Evolutionary conservation across 2,888 invertebrate species (phyloP).

Genomic region (Elmis aenea): DNA sequence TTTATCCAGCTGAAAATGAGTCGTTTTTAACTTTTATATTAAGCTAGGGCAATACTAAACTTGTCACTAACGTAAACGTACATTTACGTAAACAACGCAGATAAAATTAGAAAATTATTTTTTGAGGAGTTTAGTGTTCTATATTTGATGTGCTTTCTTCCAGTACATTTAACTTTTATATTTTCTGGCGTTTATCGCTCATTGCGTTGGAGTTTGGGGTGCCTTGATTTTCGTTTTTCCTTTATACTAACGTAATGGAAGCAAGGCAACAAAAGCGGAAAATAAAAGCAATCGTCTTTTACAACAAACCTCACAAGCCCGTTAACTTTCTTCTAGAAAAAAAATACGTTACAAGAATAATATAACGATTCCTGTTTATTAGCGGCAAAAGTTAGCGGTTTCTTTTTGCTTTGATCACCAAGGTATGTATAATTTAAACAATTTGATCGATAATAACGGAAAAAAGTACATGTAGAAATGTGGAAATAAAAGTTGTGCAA

Average conservation of each 20-base stretch:
- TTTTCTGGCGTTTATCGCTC: slow-evolving; percentile 30
- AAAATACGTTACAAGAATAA: no score
- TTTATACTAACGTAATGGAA: slow-evolving; percentile 14
- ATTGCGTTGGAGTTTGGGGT: slow-evolving; percentile 24
- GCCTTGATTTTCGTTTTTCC: slow-evolving; percentile 25
- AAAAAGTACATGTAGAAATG: no score
- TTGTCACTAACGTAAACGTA: slow-evolving; percentile 12
- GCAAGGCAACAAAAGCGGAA: slow-evolving; percentile 13
- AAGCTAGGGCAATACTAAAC: slow-evolving; percentile 15
- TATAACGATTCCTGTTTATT: no score
- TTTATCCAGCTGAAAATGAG: slow-evolving; percentile 27
- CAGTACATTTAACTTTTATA: slow-evolving; percentile 33
- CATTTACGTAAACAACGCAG: slow-evolving; percentile 12
- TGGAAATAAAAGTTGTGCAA: no score
- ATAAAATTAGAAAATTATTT: slow-evolving; percentile 11
- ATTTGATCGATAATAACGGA: no score
- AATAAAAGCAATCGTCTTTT: slow-evolving; percentile 26
- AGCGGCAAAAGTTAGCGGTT: no score
- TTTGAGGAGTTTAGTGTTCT: slow-evolving; percentile 17
- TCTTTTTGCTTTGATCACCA: no score
- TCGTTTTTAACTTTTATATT: slow-evolving; percentile 20
- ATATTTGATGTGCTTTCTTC: slow-evolving; percentile 29
- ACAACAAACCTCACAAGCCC: no score
- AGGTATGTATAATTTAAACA: no score
- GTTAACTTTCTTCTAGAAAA: no score